Percentiles rank a stretch among this genome's conserved stretches.
phyloP scores from a whole-genome alignment of 2,797 vertebrate species.

The Oryzias sinensis region DNA sequence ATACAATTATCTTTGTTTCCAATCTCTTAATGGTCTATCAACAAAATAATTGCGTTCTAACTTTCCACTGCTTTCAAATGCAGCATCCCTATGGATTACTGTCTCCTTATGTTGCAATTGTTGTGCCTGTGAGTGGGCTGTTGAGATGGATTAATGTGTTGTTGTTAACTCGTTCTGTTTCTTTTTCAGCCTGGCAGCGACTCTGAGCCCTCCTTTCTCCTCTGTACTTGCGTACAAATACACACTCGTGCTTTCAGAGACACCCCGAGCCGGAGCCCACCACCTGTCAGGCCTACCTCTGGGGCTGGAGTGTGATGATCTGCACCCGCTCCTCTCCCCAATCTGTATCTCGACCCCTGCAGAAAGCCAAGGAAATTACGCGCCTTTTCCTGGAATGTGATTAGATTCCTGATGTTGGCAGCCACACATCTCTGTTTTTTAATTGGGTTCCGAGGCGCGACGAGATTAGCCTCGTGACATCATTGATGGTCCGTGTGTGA shows the following conservation, averaged over 20 bases:
- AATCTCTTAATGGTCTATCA: background rate
- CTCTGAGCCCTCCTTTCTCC: conserved; percentile 42
- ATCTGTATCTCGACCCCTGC: conserved; percentile 72
- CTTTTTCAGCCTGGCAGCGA: conserved; percentile 26
- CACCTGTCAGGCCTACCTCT: conserved; percentile 56
- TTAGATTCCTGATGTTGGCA: conserved; percentile 82
- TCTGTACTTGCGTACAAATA: conserved; percentile 12
- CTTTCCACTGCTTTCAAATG: conserved; percentile 22
- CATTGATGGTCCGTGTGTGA: conserved; percentile 61
- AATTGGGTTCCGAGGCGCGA: conserved; percentile 78
- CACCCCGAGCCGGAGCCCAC: conserved; percentile 20
- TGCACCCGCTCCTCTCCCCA: conserved; percentile 47
- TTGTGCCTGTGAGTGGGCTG: conserved; percentile 37
- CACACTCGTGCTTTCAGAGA: conserved; percentile 10
- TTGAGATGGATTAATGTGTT: conserved; percentile 54
- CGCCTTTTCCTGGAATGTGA: conserved; percentile 78
- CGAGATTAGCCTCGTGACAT: conserved; percentile 78
- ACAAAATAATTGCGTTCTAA: background rate
- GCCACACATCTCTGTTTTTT: conserved; percentile 78
- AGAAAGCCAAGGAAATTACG: conserved; percentile 75
- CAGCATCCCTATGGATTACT: conserved; percentile 15
- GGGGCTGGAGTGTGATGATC: conserved; percentile 63
- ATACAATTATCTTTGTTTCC: too few relatives aligned
- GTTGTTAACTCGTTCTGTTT: conserved; percentile 32
- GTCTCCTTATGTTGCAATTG: conserved; percentile 37